Base-by-base conservation (phyloP, 2,113 vertebrate species). In the Alligator sinensis region DNA sequence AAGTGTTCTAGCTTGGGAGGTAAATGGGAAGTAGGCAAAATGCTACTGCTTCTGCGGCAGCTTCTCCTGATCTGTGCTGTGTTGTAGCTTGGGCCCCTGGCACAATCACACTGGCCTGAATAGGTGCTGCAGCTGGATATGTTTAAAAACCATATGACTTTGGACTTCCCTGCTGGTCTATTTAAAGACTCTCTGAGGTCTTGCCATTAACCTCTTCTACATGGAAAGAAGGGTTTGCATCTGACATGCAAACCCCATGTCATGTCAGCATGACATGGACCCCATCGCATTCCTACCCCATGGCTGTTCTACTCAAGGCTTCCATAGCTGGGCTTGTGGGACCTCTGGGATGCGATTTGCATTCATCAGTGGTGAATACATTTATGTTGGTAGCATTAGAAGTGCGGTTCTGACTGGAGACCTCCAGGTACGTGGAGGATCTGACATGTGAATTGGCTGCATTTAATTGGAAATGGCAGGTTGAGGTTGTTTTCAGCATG, bases 251-350 rank as follows among this genome's bases (percentile, higher is more conserved):
- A n/a, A n/a, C n/a, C n/a, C n/a, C n/a, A n/a, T n/a, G n/a, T n/a
- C n/a, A n/a, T n/a, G n/a, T n/a, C 80, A 92, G 75, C 64, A 70
- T 82, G 76, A 27, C 14, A 8, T 1, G 4, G 6, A 17, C 64
- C 85, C 80, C 38, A 3, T 3, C 0, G 1, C 93, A 60, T 86
- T 82, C 55, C 25, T 80, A 4, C 83, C 72, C 24, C 66, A 76
- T 3, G 21, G 22, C 84, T 82, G 70, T 77, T 87, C 30, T 75
- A 59, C 64, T 55, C n/a, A 68, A 90, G 80, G 77, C 87, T 93
- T 78, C 14, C 30, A 81, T 66, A 79, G 82, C 11, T 82, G 92
- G 57, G n/a, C 83, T 96, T 91, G 55, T 91, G 80, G 77, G 68
- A n/a, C 11, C 3, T 83, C 2, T 75, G 78, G 34, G 22, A 5